Conservation (phyloP, 1,140 invertebrate genomes). For the Caenorhabditis brenneri region DNA sequence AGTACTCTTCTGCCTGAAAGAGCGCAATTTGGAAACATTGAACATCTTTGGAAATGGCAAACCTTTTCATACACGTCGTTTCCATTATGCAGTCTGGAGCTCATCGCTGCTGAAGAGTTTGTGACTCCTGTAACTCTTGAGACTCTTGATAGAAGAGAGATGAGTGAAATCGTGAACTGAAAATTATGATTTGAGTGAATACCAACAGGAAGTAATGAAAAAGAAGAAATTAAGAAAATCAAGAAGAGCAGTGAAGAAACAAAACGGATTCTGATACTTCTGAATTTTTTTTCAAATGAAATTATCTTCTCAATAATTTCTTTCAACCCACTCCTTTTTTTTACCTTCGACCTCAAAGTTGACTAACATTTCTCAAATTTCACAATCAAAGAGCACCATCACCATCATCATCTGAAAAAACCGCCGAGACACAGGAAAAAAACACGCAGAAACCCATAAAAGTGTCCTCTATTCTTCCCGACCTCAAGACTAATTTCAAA, state of each 20-base stretch:
- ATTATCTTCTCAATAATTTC: no score
- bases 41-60: no score
- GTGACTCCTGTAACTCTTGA: not conserved
- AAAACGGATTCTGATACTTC: no score
- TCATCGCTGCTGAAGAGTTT: not conserved
- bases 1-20: conserved; percentile 79
- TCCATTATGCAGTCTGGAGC: conserved; percentile 8
- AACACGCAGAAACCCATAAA: conserved; percentile 7
- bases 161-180: no score
- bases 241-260: no score
- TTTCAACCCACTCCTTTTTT: not conserved
- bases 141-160: not conserved
- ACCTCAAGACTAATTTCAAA: conserved; percentile 6
- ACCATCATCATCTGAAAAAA: not conserved
- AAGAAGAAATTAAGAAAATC: no score
- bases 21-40: no score
- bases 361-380: not conserved
- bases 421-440: not conserved
- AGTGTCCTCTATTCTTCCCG: not conserved
- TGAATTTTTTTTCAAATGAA: not conserved
- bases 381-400: not conserved
- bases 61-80: conserved; percentile 43
- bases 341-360: not conserved
- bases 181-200: no score
- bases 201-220: no score